Percentiles rank a stretch among this genome's conserved stretches.
Conservation (phyloP, 2,113 vertebrate genomes). For the Suricata suricatta region DNA sequence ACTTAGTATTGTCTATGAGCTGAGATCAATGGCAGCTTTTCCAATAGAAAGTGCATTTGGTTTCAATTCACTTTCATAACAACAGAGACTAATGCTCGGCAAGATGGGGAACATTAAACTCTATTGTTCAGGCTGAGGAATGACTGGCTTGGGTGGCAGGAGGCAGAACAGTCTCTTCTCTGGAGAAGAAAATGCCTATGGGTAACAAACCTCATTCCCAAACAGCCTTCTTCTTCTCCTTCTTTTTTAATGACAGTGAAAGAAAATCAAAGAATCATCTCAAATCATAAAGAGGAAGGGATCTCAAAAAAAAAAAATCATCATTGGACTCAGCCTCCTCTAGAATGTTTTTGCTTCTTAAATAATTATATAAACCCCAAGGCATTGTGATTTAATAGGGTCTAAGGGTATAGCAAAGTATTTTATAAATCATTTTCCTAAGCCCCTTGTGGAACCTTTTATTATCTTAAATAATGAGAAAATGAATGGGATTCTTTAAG, state of each 20-base stretch:
- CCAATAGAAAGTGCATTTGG: constrained; percentile 70
- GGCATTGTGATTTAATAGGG: constrained; percentile 50
- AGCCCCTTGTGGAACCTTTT: constrained; percentile 3
- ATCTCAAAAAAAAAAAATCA: constrained; percentile 8
- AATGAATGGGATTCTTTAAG: constrained; percentile 48
- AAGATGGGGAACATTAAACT: constrained; percentile 57
- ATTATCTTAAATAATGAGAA: constrained; percentile 63
- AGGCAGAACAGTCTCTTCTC: constrained; percentile 40
- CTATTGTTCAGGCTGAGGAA: constrained; percentile 42
- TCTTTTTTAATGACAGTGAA: background rate
- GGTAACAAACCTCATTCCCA: constrained; percentile 43
- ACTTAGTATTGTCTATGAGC: background rate
- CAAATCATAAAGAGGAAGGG: constrained; percentile 18
- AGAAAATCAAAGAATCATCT: constrained; percentile 59
- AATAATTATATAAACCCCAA: constrained; percentile 46
- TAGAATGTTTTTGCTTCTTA: constrained; percentile 54
- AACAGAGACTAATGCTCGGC: constrained; percentile 50
- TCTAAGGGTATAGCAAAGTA: constrained; percentile 44
- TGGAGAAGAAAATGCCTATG: constrained; percentile 59
- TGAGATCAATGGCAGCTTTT: constrained; percentile 35
- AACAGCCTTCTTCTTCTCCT: background rate
- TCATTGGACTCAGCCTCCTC: background rate
- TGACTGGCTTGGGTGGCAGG: constrained; percentile 51
- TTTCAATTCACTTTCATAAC: constrained; percentile 67
- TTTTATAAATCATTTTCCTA: constrained; percentile 57